Evolutionary conservation across 2,113 vertebrate genomes (phyloP).

Genomic region (Hypanus sabinus): DNA sequence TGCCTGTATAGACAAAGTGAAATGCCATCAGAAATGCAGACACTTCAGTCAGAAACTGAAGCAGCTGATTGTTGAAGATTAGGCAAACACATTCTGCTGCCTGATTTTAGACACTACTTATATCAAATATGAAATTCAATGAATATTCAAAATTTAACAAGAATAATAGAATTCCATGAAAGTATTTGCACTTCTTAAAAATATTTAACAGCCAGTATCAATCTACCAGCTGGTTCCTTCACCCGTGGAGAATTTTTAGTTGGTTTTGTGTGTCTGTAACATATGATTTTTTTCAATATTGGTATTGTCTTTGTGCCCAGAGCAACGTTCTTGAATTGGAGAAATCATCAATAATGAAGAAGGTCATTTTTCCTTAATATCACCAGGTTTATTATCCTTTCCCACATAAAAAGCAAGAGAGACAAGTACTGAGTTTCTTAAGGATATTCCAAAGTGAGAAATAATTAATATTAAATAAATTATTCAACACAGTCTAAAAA

Average conservation of each 20-base stretch:
- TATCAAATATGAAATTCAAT: background rate
- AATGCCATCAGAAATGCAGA: background rate
- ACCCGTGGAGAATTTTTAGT: background rate
- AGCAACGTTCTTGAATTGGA: background rate
- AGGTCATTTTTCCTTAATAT: background rate
- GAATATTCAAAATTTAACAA: background rate
- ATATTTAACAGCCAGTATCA: background rate
- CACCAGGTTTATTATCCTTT: background rate
- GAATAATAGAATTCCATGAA: conserved; percentile 1
- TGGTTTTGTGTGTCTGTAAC: background rate
- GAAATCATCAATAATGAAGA: background rate
- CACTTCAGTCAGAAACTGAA: background rate
- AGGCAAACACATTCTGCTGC: background rate
- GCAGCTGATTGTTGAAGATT: background rate
- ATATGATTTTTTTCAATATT: background rate
- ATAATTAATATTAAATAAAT: conserved; percentile 9
- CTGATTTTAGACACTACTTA: background rate
- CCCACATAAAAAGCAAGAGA: background rate
- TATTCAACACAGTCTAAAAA: background rate
- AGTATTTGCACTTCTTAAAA: background rate
- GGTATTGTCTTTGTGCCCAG: background rate
- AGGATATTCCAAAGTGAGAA: background rate
- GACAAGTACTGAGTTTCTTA: background rate
- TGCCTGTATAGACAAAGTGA: background rate
- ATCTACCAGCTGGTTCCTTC: background rate